Base-by-base conservation (phyloP, 2,888 invertebrate species). In the Heteromyza rotundicornis region DNA sequence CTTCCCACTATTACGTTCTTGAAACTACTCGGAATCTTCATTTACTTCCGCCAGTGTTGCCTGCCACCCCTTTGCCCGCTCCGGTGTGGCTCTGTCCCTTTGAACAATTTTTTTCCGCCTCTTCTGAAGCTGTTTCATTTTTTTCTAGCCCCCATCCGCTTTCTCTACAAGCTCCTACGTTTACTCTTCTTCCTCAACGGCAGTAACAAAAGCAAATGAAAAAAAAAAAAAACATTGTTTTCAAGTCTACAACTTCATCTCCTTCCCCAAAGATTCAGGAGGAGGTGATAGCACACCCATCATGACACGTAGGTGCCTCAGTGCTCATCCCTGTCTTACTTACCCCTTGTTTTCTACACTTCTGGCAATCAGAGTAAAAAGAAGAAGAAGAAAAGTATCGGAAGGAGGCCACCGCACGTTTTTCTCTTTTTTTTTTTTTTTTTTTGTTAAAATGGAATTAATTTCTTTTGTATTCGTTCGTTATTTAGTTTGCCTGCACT, bases 391-490 rank as follows among this genome's bases (percentile, higher is more conserved):
- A 5, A 19, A 55, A 35, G 24, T 47, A 52, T 24, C 32, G 56
- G 51, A 55, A 51, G 50, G 56, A 56, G 54, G 59, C 47, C 64
- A 53, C 54, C 49, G 22, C 51, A 50, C 50, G 40, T 44, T 27
- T 24, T 49, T 36, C 27, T 14, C 27, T 17, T 54, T 12, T 44
- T 35, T 54, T 20, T 17, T 47, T 14, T 35, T 17, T 47, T 8
- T 47, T 35, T 54, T 20, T 20, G 27, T 3, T 76, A 69, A 72
- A 78, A 80, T 80, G 80, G 80, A 80, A 80, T 81, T 81, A 81
- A 80, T 81, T 80, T 81, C 81, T 80, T 80, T 81, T 79, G 81
- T 80, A 73, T 75, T 77, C 70, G 71, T 73, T 72, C 66, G 70
- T 69, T 72, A 70, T 70, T 72, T 68, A 67, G 67, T 66, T 52